Conservation (phyloP, 1,140 invertebrate species). For the Hermatobates lingyangjiaoensis region DNA sequence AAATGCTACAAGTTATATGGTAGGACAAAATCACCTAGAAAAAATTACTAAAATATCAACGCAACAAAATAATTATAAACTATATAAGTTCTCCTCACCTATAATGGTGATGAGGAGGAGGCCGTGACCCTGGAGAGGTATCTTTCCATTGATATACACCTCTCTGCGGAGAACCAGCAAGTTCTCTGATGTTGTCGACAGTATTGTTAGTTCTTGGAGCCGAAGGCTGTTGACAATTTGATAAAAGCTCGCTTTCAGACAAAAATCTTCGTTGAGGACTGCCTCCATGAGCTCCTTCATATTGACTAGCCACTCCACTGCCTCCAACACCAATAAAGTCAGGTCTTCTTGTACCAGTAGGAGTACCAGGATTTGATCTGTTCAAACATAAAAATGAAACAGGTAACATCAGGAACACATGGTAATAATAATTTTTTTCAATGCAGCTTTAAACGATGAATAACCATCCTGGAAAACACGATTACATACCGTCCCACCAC, state of each 20-base stretch:
- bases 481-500: no score
- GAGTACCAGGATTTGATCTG: constrained; percentile 76
- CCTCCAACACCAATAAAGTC: constrained; percentile 57
- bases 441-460: no score
- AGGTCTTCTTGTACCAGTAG: constrained; percentile 62
- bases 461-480: no score
- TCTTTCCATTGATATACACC: constrained; percentile 72
- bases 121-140: constrained; percentile 33
- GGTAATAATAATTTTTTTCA: no score
- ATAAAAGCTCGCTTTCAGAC: constrained; percentile 63
- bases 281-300: constrained; percentile 27
- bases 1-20: no score
- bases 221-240: constrained; percentile 24
- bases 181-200: constrained; percentile 44
- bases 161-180: constrained; percentile 63
- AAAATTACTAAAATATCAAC: no score
- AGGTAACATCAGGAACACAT: no score
- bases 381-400: no score
- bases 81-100: no score
- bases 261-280: constrained; percentile 67
- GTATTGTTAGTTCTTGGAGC: constrained; percentile 26
- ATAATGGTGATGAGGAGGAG: no score
- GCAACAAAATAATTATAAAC: no score
- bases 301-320: constrained; percentile 23
- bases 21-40: no score